Evolutionary conservation across 1,140 invertebrate species (phyloP).

Genomic region (Subanguina moxae): DNA sequence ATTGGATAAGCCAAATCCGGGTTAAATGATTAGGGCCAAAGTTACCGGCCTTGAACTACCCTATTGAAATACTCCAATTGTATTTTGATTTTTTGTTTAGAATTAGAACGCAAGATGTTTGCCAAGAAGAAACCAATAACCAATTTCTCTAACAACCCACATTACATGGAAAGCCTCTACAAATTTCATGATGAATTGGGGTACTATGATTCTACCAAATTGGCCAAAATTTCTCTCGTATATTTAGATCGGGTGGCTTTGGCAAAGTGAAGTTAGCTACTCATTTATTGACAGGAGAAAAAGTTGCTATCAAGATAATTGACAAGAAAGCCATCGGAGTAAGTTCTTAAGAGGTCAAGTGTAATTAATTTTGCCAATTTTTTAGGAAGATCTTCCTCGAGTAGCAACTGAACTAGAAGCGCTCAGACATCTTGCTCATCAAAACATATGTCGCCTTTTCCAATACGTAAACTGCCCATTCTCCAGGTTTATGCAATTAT

Average conservation of each 20-base stretch:
- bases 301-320: conserved; percentile 82
- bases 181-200: conserved; percentile 30
- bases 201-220: background rate
- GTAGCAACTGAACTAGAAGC: conserved; percentile 76
- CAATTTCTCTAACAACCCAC: too few relatives aligned
- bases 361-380: conserved; percentile 41
- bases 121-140: too few relatives aligned
- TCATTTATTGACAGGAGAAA: conserved; percentile 73
- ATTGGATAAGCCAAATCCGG: too few relatives aligned
- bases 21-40: too few relatives aligned
- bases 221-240: background rate
- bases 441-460: conserved; percentile 70
- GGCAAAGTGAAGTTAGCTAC: conserved; percentile 77
- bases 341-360: conserved; percentile 54
- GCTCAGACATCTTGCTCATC: conserved; percentile 73
- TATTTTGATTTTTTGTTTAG: too few relatives aligned
- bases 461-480: conserved; percentile 14
- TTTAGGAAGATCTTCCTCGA: conserved; percentile 73
- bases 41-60: too few relatives aligned
- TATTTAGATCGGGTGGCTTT: conserved; percentile 43
- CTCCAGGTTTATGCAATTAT: conserved; percentile 72
- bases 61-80: too few relatives aligned
- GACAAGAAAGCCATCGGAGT: conserved; percentile 73
- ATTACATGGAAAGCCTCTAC: conserved; percentile 17
- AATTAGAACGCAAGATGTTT: too few relatives aligned